Evolutionary conservation across 2,888 invertebrate species (phyloP).

Genomic region (Sthenelais limicola): DNA sequence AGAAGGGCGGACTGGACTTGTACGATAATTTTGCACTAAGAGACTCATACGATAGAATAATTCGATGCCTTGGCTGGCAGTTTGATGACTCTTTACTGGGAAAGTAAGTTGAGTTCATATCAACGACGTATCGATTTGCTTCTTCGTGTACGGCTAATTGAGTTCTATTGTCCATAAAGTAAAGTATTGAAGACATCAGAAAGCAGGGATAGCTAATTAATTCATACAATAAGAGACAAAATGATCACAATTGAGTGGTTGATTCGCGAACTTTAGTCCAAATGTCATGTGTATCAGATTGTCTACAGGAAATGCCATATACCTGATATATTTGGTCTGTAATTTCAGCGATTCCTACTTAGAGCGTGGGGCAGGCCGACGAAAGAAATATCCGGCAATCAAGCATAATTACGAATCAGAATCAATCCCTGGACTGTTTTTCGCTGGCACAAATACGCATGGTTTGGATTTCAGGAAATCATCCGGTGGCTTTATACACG

Average conservation of each 20-base stretch:
- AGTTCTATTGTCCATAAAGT: too few species aligned
- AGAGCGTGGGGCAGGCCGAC: constrained; percentile 46
- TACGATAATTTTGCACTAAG: constrained; percentile 71
- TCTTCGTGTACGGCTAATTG: too few species aligned
- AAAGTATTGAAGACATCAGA: too few species aligned
- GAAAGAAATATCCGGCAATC: constrained; percentile 70
- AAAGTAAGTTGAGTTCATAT: constrained; percentile 58
- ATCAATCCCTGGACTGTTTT: constrained; percentile 67
- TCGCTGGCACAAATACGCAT: constrained; percentile 72
- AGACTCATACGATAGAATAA: constrained; percentile 72
- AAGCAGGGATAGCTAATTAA: too few species aligned
- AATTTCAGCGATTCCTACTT: constrained; percentile 50
- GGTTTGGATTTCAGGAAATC: constrained; percentile 73
- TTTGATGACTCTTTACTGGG: constrained; percentile 70
- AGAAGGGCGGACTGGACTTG: background rate
- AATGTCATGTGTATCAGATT: too few species aligned
- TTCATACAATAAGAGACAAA: too few species aligned
- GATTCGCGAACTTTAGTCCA: too few species aligned
- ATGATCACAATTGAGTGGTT: too few species aligned
- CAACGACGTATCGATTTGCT: background rate
- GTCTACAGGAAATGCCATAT: too few species aligned
- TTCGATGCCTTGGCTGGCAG: constrained; percentile 72
- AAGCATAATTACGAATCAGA: constrained; percentile 70
- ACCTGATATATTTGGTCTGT: too few species aligned
- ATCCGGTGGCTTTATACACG: constrained; percentile 74